Evolutionary conservation across 2,113 vertebrate genomes (phyloP), one percentile per base, ranked within the genome.

Genomic region (Vimba vimba): DNA sequence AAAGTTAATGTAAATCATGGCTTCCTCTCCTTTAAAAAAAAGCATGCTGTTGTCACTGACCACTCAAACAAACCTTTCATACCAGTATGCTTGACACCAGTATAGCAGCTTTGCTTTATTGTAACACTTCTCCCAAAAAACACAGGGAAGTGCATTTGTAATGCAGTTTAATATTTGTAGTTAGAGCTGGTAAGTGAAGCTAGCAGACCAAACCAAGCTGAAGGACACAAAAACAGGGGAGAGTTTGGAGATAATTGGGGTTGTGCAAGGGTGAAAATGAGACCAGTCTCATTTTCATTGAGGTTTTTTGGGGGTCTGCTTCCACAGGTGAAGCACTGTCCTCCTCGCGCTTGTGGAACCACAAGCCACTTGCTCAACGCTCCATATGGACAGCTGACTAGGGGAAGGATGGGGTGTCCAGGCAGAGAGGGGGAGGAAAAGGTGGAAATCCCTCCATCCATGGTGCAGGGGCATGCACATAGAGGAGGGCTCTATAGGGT

Each of bases 401-500:
- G 93, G 92, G 91, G 93, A 93, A 85, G 27, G 82, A 94, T 88
- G 86, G 45, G 85, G 87, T 27, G 52, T 74, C 82, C 82, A 83
- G 21, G 82, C 82, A 83, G 33, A 83, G 33, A 83, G 68, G 60
- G 88, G 78, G 25, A 88, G 92, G 83, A 66, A 88, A 89, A 91
- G 93, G 93, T 91, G 92, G 47, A 93, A 92, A 91, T 94, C 91
- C 93, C 94, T 92, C 92, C 89, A 92, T 93, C 92, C 95, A 94
- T 94, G 93, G 95, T 93, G 94, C 94, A 71, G 45, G 86, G 50
- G 68, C 97, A 98, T 98, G 97, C 97, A 97, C 89, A 88, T 79
- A 79, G 84, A 59, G 75, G 0, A 27, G 89, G 88, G 75, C 25
- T 83, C 43, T 60, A 43, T 43, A 90, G 82, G 57, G 64, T 95